phyloP scores from a whole-genome alignment of 2,113 vertebrate genomes.

The Xenus cinereus region DNA sequence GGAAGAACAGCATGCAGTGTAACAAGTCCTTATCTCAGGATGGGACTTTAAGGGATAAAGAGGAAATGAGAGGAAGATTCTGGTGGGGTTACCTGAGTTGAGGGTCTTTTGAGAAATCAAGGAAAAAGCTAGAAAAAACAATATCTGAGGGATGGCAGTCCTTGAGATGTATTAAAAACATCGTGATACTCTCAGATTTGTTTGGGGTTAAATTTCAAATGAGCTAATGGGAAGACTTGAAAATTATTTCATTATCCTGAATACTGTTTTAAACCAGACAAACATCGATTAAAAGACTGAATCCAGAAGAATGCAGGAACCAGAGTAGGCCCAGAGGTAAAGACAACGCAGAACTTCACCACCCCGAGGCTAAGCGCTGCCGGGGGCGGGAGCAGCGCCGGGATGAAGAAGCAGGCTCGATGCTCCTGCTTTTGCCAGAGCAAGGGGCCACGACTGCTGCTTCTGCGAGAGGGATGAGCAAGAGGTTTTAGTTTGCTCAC shows the following conservation, averaged over 20 bases:
- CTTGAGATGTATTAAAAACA: not conserved
- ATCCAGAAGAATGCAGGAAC: not conserved
- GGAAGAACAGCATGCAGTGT: not conserved
- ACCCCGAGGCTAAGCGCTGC: fast-evolving
- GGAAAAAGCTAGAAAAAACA: not conserved
- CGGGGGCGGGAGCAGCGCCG: not conserved
- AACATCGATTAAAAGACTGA: not conserved
- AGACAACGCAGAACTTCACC: not conserved
- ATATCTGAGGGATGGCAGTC: not conserved
- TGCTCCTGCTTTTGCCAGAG: not conserved
- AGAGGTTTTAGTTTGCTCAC: not conserved
- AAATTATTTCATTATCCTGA: not conserved
- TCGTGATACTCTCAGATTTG: not conserved
- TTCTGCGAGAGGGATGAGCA: not conserved
- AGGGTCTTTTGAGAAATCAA: not conserved
- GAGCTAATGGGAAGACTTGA: not conserved
- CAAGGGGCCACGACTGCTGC: not conserved
- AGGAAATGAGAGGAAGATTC: not conserved
- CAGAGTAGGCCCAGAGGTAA: not conserved
- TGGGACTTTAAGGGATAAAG: not conserved
- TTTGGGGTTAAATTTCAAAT: not conserved
- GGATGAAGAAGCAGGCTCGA: not conserved
- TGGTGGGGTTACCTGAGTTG: not conserved
- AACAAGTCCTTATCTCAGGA: not conserved
- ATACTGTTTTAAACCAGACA: not conserved